Percentiles rank a stretch among this genome's conserved stretches.
These are phyloP conservation scores for Nephila pilipes DNA, from an alignment of 1,140 invertebrate species.

Conservation along the genomic window DNA sequence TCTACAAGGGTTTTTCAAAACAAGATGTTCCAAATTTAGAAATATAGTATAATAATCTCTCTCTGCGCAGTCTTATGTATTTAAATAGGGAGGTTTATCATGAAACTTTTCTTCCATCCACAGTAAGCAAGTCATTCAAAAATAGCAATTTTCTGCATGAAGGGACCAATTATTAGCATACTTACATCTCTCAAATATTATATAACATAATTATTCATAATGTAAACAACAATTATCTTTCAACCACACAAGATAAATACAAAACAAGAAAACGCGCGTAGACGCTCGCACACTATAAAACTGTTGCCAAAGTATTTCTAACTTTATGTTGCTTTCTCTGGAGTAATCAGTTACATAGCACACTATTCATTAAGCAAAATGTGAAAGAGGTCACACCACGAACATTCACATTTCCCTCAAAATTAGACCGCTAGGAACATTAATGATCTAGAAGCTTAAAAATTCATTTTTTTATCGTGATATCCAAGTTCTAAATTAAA, in stretches of 20 bases:
- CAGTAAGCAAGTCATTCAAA: not conserved
- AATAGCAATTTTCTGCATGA: not conserved
- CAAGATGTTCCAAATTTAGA: too few relatives aligned
- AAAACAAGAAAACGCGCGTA: constrained; percentile 18
- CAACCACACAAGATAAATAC: not conserved
- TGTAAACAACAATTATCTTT: not conserved
- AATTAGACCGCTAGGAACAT: too few relatives aligned
- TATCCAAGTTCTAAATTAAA: too few relatives aligned
- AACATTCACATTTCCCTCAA: too few relatives aligned
- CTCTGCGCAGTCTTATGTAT: not conserved
- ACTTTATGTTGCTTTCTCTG: too few relatives aligned
- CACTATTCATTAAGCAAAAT: too few relatives aligned
- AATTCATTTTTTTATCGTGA: too few relatives aligned
- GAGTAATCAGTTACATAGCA: too few relatives aligned
- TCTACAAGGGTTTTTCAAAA: too few relatives aligned
- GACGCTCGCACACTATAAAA: not conserved
- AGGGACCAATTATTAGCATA: not conserved
- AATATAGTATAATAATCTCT: too few relatives aligned
- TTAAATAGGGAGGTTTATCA: not conserved
- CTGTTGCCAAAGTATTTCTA: constrained; percentile 19
- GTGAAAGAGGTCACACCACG: too few relatives aligned
- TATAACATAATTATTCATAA: not conserved
- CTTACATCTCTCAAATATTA: not conserved
- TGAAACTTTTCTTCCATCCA: not conserved
- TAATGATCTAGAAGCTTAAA: too few relatives aligned